Percentiles rank a stretch among this genome's conserved stretches.
phyloP scores from a whole-genome alignment of 2,888 invertebrate species.

The Machimus rusticus region DNA sequence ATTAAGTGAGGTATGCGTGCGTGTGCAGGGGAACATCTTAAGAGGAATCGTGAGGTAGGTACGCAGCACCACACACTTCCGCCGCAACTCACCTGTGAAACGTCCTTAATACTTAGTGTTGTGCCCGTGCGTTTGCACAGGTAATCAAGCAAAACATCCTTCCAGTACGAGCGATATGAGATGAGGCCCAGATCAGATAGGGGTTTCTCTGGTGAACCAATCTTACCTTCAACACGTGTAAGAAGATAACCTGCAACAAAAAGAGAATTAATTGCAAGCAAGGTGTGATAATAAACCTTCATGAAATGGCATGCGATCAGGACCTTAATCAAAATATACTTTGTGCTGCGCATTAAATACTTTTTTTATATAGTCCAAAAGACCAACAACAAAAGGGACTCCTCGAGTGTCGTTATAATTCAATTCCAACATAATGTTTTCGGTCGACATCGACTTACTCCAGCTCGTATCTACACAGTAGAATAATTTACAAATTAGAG shows the following conservation, averaged over 20 bases:
- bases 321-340: background rate
- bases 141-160: slow-evolving; percentile 91
- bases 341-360: background rate
- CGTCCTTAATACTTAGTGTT: slow-evolving; percentile 89
- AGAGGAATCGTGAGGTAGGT: background rate
- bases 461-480: too few species aligned
- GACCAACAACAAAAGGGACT: background rate
- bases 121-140: slow-evolving; percentile 88
- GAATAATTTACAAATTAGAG: background rate
- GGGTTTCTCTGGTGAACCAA: slow-evolving; percentile 99
- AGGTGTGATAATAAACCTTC: slow-evolving; percentile 7
- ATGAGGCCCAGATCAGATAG: slow-evolving; percentile 96
- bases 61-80: background rate
- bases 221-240: slow-evolving; percentile 94
- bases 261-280: slow-evolving; percentile 12
- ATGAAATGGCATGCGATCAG: background rate
- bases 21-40: background rate
- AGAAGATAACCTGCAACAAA: slow-evolving; percentile 84
- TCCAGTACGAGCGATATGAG: slow-evolving; percentile 99
- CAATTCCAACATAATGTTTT: background rate
- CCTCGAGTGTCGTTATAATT: background rate
- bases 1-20: slow-evolving; percentile 27
- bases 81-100: slow-evolving; percentile 64
- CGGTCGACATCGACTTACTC: too few species aligned
- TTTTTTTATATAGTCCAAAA: background rate